These are phyloP conservation scores for Euborellia annulipes DNA, from an alignment of 1,140 invertebrate species.

Conservation along the genomic window DNA sequence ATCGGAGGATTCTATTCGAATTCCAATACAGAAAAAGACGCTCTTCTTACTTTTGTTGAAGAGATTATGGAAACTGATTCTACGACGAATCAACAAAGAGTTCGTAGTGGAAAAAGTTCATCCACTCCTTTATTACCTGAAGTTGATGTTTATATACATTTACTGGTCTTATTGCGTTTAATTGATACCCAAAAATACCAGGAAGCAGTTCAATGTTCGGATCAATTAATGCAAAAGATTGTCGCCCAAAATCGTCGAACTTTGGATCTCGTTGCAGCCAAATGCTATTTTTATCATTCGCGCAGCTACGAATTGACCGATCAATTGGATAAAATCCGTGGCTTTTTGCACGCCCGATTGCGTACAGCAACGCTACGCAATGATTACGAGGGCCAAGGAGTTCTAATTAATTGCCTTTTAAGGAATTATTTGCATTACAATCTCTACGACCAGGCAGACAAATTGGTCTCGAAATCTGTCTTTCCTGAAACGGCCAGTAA, in stretches of 20 bases:
- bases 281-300: conserved; percentile 94
- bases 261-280: conserved; percentile 85
- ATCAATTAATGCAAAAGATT: conserved; percentile 76
- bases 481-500: conserved; percentile 95
- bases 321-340: conserved; percentile 73
- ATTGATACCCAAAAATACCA: conserved; percentile 70
- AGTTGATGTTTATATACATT: conserved; percentile 88
- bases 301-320: conserved; percentile 81
- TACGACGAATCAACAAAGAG: conserved; percentile 38
- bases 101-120: conserved; percentile 42
- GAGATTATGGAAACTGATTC: conserved; percentile 49
- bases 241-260: conserved; percentile 77
- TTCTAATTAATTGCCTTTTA: conserved; percentile 87
- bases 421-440: conserved; percentile 93
- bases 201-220: conserved; percentile 62
- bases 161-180: conserved; percentile 77
- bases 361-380: conserved; percentile 88
- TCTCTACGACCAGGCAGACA: conserved; percentile 89
- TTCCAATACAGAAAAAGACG: conserved; percentile 53
- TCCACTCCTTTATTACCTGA: conserved; percentile 71
- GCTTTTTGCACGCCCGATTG: conserved; percentile 76
- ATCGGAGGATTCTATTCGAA: conserved; percentile 65
- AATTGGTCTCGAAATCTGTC: conserved; percentile 88
- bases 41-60: conserved; percentile 55
- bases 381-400: conserved; percentile 94